Evolutionary conservation across 2,797 vertebrate genomes (phyloP).

Genomic region (Acanthiza pusilla): DNA sequence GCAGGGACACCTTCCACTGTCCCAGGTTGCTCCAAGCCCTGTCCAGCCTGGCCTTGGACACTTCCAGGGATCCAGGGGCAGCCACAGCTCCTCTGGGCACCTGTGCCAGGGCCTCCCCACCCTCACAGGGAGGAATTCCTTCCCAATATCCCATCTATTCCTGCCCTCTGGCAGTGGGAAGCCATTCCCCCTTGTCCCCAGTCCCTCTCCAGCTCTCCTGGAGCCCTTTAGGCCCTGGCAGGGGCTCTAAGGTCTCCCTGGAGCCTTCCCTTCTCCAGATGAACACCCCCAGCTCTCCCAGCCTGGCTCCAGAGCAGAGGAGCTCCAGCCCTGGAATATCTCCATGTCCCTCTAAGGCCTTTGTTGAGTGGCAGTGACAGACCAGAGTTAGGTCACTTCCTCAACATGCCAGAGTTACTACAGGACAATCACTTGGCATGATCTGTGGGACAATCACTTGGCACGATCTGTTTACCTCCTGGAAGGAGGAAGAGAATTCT

Average conservation of each 20-base stretch:
- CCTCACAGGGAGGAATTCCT: background rate
- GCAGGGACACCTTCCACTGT: rapidly evolving
- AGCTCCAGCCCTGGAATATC: background rate
- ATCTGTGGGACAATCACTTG: background rate
- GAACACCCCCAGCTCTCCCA: background rate
- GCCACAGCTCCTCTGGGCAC: background rate
- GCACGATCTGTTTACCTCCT: background rate
- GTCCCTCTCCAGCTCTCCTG: background rate
- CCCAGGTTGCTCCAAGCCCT: rapidly evolving
- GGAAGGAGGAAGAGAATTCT: background rate
- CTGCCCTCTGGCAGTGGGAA: background rate
- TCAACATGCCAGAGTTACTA: rapidly evolving
- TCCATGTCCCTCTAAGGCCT: no score
- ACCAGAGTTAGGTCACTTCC: background rate
- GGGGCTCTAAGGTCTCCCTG: background rate
- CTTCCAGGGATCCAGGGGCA: background rate
- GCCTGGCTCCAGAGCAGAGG: background rate
- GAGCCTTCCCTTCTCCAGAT: background rate
- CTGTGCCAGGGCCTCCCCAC: background rate
- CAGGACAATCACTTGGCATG: background rate
- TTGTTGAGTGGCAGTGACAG: background rate
- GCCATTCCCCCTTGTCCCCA: background rate
- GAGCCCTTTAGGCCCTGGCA: rapidly evolving
- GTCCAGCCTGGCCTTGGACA: rapidly evolving
- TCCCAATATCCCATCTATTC: rapidly evolving